These are phyloP conservation scores for Nixonia krombeini DNA, from an alignment of 1,140 invertebrate genomes.

Conservation along the genomic window DNA sequence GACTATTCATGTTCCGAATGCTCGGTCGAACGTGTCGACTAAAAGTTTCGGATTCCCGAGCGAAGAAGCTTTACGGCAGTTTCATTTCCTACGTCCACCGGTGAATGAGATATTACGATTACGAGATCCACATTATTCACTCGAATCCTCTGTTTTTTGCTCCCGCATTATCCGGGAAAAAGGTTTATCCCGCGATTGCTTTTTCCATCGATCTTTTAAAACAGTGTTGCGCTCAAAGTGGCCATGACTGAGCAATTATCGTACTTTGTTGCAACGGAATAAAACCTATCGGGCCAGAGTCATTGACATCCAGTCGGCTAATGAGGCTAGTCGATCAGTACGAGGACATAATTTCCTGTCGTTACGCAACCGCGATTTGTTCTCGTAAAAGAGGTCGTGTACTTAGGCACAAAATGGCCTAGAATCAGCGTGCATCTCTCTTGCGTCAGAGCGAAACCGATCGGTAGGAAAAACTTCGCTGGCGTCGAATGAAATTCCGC, in stretches of 20 bases:
- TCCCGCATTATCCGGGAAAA: too few relatives aligned
- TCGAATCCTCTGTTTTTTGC: too few relatives aligned
- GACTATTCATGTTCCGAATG: not conserved
- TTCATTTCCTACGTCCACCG: too few relatives aligned
- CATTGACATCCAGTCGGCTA: constrained; percentile 29
- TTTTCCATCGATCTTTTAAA: too few relatives aligned
- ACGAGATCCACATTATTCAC: too few relatives aligned
- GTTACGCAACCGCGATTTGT: constrained; percentile 43
- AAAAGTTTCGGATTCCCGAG: too few relatives aligned
- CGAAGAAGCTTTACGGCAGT: too few relatives aligned
- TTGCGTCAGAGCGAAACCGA: not conserved
- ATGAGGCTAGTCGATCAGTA: constrained; percentile 20
- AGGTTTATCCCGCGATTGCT: too few relatives aligned
- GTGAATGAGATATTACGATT: too few relatives aligned
- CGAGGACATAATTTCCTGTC: constrained; percentile 42
- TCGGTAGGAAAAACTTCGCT: not conserved
- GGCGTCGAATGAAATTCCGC: constrained; percentile 13
- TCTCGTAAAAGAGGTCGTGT: constrained; percentile 40
- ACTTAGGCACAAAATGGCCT: constrained; percentile 26
- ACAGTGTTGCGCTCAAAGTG: too few relatives aligned
- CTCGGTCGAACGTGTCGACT: not conserved
- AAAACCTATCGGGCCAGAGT: constrained; percentile 32
- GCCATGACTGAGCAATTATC: not conserved
- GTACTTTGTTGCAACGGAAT: not conserved
- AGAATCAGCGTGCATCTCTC: constrained; percentile 6